Percentiles rank a stretch among this genome's conserved stretches.
Evolutionary conservation across 2,113 vertebrate species (phyloP).

Genomic region (Nycticebus coucang): DNA sequence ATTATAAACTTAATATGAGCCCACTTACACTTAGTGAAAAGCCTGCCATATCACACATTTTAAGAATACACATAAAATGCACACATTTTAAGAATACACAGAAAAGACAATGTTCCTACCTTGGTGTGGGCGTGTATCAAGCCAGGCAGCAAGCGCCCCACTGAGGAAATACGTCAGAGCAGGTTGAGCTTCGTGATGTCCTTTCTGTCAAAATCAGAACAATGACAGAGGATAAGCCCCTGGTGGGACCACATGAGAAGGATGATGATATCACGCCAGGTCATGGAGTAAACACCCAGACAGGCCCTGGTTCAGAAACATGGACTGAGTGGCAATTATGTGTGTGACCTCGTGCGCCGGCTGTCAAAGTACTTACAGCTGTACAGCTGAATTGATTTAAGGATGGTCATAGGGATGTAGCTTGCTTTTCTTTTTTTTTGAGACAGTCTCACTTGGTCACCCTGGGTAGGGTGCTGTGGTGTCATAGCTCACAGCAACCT

Average conservation of each 20-base stretch:
- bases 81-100: neutral
- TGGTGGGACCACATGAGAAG: neutral
- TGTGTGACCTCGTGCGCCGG: neutral
- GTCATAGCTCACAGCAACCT: too few relatives aligned
- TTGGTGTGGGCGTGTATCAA: neutral
- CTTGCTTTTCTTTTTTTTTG: too few relatives aligned
- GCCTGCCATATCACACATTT: neutral
- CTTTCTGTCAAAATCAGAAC: neutral
- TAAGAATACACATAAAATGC: neutral
- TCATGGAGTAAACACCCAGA: neutral
- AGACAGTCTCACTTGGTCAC: too few relatives aligned
- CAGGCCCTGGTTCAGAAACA: neutral
- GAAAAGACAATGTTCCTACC: neutral
- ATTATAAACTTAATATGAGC: neutral
- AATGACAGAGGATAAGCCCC: neutral
- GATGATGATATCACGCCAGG: neutral
- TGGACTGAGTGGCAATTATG: neutral
- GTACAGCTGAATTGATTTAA: neutral
- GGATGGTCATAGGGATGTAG: neutral
- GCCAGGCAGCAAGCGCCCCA: neutral
- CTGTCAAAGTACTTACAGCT: neutral
- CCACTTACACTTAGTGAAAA: constrained; percentile 19
- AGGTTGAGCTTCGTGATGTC: neutral
- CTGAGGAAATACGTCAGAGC: neutral
- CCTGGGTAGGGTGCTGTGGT: too few relatives aligned